Evolutionary conservation across 2,888 invertebrate genomes (phyloP).

Genomic region (Unio pictorum): DNA sequence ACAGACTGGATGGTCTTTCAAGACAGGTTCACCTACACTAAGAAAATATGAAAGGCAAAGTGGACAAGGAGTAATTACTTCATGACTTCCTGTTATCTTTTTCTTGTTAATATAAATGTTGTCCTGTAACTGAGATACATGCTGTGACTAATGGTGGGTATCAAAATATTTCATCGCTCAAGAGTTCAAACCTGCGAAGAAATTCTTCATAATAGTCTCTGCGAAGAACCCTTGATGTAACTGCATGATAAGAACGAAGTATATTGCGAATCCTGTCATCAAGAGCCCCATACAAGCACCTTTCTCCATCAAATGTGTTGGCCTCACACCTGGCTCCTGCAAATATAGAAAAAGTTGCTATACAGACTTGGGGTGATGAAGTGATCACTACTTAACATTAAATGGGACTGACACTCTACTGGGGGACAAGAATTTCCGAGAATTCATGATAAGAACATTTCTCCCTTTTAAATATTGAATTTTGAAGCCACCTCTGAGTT

Average conservation of each 20-base stretch:
- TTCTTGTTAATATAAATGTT: background rate
- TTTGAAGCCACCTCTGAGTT: too few species aligned
- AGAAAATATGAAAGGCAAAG: too few species aligned
- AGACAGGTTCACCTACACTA: too few species aligned
- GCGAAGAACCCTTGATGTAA: slow-evolving; percentile 71
- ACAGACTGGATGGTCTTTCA: too few species aligned
- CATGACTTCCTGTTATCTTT: too few species aligned
- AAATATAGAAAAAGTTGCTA: background rate
- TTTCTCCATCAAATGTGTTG: slow-evolving; percentile 75
- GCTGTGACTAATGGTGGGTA: background rate
- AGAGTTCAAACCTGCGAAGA: slow-evolving; percentile 69
- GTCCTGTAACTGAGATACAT: background rate
- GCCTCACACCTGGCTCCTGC: slow-evolving; percentile 74
- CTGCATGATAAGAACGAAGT: slow-evolving; percentile 71
- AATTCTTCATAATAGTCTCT: slow-evolving; percentile 74
- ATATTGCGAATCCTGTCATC: slow-evolving; percentile 72
- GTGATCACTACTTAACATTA: too few species aligned
- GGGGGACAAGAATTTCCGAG: too few species aligned
- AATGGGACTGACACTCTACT: too few species aligned
- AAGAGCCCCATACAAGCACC: slow-evolving; percentile 75
- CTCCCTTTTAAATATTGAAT: too few species aligned
- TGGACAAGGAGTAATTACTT: too few species aligned
- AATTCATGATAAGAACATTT: too few species aligned
- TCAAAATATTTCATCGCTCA: background rate
- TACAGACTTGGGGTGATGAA: too few species aligned